These are phyloP conservation scores for Poicephalus meyeri DNA, from an alignment of 2,113 vertebrate species.

Conservation along the genomic window DNA sequence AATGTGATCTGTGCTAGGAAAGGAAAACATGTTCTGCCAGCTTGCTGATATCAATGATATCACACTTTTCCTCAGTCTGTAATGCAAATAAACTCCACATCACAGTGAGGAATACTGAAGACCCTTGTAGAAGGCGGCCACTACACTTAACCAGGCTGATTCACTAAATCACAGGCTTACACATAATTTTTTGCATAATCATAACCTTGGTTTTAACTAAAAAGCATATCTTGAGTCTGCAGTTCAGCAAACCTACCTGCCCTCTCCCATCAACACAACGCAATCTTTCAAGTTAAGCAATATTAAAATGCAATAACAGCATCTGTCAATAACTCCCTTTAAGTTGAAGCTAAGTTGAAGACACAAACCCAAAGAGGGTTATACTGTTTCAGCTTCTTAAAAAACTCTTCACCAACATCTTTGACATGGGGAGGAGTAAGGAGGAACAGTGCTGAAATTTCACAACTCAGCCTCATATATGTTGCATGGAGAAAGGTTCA, in stretches of 20 bases:
- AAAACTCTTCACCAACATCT: not conserved
- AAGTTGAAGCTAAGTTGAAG: not conserved
- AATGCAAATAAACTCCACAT: conserved; percentile 31
- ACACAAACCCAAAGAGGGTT: not conserved
- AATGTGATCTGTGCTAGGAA: conserved; percentile 43
- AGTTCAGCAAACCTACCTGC: not conserved
- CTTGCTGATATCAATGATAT: conserved; percentile 28
- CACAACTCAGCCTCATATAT: not conserved
- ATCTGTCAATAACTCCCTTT: not conserved
- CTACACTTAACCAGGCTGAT: not conserved
- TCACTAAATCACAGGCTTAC: not conserved
- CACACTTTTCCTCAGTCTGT: conserved; percentile 17
- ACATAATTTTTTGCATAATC: not conserved
- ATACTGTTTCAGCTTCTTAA: not conserved
- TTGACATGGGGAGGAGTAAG: not conserved
- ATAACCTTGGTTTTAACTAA: not conserved
- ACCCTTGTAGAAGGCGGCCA: not conserved
- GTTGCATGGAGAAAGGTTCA: not conserved
- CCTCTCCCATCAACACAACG: not conserved
- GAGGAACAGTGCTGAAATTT: not conserved
- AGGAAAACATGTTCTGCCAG: conserved; percentile 42
- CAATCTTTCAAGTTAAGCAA: not conserved
- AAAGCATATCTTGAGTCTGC: not conserved
- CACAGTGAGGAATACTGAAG: not conserved
- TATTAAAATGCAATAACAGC: not conserved